A percentile compares a stretch with the other conserved stretches of the same genome.
These are phyloP conservation scores for Gasterosteus nipponicus DNA, from an alignment of 2,113 vertebrate species.

Conservation along the genomic window DNA sequence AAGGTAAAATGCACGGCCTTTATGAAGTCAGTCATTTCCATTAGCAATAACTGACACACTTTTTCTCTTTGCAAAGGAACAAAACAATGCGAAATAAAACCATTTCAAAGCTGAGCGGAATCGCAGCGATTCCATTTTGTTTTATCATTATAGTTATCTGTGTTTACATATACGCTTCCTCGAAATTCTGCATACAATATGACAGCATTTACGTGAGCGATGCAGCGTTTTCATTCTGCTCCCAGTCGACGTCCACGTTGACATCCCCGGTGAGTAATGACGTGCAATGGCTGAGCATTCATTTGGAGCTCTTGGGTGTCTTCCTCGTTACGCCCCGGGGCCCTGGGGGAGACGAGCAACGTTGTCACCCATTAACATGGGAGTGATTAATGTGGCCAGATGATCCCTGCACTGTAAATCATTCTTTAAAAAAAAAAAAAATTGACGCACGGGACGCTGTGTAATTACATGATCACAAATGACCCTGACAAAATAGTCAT, in stretches of 20 bases:
- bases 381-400: slow-evolving; percentile 66
- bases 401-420: slow-evolving; percentile 68
- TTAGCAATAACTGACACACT: slow-evolving; percentile 20
- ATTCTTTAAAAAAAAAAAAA: slow-evolving; percentile 46
- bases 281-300: slow-evolving; percentile 45
- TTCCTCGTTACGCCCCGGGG: slow-evolving; percentile 46
- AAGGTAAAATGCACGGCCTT: slow-evolving; percentile 3
- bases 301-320: slow-evolving; percentile 57
- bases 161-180: background rate
- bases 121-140: slow-evolving; percentile 5
- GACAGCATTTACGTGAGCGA: background rate
- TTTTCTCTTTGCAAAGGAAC: slow-evolving; percentile 38
- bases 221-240: slow-evolving; percentile 42
- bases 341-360: slow-evolving; percentile 52
- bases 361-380: slow-evolving; percentile 61
- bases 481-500: slow-evolving; percentile 60
- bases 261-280: slow-evolving; percentile 65
- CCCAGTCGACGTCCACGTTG: slow-evolving; percentile 43
- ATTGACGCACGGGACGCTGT: slow-evolving; percentile 48
- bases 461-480: slow-evolving; percentile 68
- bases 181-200: background rate
- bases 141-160: background rate
- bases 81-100: slow-evolving; percentile 16
- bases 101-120: slow-evolving; percentile 6
- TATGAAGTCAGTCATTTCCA: slow-evolving; percentile 9